phyloP scores from a whole-genome alignment of 2,888 invertebrate genomes.

The Acanthosepion esculentum region DNA sequence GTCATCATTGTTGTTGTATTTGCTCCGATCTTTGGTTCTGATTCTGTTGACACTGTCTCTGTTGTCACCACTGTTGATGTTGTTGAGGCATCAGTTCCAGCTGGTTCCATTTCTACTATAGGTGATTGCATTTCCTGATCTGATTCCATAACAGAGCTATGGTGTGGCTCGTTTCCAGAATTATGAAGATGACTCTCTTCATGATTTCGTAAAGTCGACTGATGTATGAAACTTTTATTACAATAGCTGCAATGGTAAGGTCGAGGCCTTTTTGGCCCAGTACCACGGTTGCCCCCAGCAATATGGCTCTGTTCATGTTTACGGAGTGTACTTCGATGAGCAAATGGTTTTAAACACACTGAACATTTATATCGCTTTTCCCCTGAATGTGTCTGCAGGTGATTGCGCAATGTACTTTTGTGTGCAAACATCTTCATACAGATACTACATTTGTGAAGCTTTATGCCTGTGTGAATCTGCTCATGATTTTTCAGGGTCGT shows the following conservation, averaged over 20 bases:
- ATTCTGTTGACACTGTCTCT: not conserved
- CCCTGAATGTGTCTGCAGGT: slow-evolving; percentile 25
- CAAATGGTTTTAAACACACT: slow-evolving; percentile 34
- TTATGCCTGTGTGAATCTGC: slow-evolving; percentile 39
- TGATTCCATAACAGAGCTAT: not conserved
- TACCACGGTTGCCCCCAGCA: slow-evolving; percentile 38
- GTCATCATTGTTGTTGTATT: not conserved
- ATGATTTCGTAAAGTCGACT: slow-evolving; percentile 1
- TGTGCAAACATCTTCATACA: slow-evolving; percentile 38
- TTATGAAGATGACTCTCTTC: slow-evolving; percentile 33
- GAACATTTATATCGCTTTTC: slow-evolving; percentile 42
- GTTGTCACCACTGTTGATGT: not conserved
- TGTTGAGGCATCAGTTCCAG: not conserved
- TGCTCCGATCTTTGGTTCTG: not conserved
- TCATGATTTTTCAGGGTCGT: slow-evolving; percentile 39
- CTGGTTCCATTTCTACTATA: not conserved
- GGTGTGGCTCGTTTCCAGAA: not conserved
- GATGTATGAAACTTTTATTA: slow-evolving; percentile 35
- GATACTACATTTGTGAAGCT: not conserved
- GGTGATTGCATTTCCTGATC: not conserved
- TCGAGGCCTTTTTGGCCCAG: not conserved
- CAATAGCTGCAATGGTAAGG: slow-evolving; percentile 34
- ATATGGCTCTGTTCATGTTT: slow-evolving; percentile 37
- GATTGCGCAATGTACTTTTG: slow-evolving; percentile 40
- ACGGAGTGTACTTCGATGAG: slow-evolving; percentile 39